These are phyloP conservation scores for Euborellia annulipes DNA, from an alignment of 1,140 invertebrate species.

Conservation along the genomic window DNA sequence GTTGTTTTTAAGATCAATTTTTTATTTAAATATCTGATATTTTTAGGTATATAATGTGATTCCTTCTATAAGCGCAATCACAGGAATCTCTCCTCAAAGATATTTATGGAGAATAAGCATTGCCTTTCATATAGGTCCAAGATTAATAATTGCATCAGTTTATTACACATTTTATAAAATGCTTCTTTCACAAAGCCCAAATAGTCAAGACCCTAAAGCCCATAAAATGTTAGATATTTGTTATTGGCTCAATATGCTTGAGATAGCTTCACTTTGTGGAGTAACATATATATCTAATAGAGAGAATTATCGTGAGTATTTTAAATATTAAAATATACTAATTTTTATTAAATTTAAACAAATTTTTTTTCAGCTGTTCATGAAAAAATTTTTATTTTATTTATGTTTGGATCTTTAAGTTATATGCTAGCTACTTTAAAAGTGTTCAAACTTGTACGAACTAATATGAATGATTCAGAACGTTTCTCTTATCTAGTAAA, in stretches of 20 bases:
- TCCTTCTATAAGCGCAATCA: constrained; percentile 82
- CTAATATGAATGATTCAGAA: constrained; percentile 24
- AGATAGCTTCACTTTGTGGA: constrained; percentile 65
- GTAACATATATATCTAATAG: constrained; percentile 86
- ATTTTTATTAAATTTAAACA: not conserved
- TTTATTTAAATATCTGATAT: too few relatives aligned
- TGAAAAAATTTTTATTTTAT: constrained; percentile 82
- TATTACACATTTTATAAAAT: constrained; percentile 66
- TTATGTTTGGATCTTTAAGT: constrained; percentile 71
- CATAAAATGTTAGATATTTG: constrained; percentile 50
- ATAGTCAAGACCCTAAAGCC: not conserved
- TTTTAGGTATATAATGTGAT: constrained; percentile 77
- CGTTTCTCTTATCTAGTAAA: constrained; percentile 44
- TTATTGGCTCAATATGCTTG: constrained; percentile 71
- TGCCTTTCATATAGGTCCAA: constrained; percentile 73
- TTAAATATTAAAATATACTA: constrained; percentile 5
- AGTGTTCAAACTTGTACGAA: constrained; percentile 27
- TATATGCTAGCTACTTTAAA: constrained; percentile 63
- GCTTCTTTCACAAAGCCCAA: constrained; percentile 29
- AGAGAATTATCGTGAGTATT: constrained; percentile 82
- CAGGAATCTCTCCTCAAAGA: constrained; percentile 75
- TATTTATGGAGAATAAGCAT: constrained; percentile 86
- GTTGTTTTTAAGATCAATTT: too few relatives aligned
- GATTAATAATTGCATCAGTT: constrained; percentile 66
- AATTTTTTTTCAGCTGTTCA: constrained; percentile 56